Conservation (phyloP, 2,797 vertebrate species). For the Remorina albescens region DNA sequence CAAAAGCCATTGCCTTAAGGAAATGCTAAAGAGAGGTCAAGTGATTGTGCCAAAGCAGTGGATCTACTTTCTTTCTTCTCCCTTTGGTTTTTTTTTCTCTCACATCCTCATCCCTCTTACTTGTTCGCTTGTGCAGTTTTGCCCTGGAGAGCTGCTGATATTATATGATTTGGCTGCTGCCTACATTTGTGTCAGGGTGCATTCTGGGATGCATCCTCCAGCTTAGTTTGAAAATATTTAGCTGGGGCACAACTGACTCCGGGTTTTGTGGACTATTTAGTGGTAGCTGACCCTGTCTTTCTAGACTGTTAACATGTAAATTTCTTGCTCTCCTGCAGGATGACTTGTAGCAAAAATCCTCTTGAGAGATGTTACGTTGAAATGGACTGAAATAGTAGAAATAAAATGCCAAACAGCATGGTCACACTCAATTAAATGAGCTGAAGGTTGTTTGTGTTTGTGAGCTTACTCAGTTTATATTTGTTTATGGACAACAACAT, state of each 20-base stretch:
- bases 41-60: constrained; percentile 35
- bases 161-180: constrained; percentile 63
- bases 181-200: constrained; percentile 55
- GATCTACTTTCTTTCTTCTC: constrained; percentile 38
- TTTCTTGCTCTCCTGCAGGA: constrained; percentile 18
- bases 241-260: constrained; percentile 28
- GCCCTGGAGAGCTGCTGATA: constrained; percentile 55
- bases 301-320: not conserved
- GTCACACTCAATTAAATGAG: not conserved
- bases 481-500: not conserved
- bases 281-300: constrained; percentile 11
- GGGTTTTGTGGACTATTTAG: constrained; percentile 11
- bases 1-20: constrained; percentile 26
- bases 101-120: constrained; percentile 41
- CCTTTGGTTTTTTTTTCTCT: constrained; percentile 31
- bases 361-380: constrained; percentile 3
- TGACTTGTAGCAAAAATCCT: constrained; percentile 21
- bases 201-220: constrained; percentile 46
- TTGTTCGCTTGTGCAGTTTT: constrained; percentile 27
- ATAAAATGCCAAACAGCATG: not conserved
- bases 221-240: constrained; percentile 33
- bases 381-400: not conserved
- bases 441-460: constrained; percentile 11
- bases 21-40: constrained; percentile 47
- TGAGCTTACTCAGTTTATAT: constrained; percentile 1